These are phyloP conservation scores for Hyla sarda DNA, from an alignment of 2,113 vertebrate genomes.

Conservation along the genomic window DNA sequence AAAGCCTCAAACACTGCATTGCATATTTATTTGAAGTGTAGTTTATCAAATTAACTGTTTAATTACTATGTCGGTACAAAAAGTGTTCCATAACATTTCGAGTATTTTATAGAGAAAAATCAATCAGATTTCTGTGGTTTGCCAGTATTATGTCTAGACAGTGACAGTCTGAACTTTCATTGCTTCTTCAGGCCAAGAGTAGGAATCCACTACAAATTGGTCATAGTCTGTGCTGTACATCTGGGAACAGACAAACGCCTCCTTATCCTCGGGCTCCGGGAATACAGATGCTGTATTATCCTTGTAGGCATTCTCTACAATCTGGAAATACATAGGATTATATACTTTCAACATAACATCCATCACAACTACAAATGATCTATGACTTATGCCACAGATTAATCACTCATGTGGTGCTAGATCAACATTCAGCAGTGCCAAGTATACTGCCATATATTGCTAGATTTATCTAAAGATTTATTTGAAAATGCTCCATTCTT, in stretches of 20 bases:
- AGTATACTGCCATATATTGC: neutral
- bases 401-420: neutral
- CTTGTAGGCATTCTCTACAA: conserved; percentile 86
- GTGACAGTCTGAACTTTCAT: conserved; percentile 85
- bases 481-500: conserved; percentile 12
- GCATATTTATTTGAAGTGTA: conserved; percentile 16
- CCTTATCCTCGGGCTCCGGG: conserved; percentile 89
- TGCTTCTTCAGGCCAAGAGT: conserved; percentile 86
- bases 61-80: neutral
- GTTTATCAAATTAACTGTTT: neutral
- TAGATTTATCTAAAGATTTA: conserved; percentile 1
- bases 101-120: neutral
- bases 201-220: conserved; percentile 83
- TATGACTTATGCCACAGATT: neutral
- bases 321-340: conserved; percentile 71
- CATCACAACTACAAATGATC: conserved; percentile 3
- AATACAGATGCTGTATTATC: conserved; percentile 82
- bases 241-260: conserved; percentile 80
- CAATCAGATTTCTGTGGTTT: neutral
- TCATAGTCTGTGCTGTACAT: conserved; percentile 86
- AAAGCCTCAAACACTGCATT: neutral
- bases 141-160: conserved; percentile 55
- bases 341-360: neutral
- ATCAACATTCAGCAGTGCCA: neutral
- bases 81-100: neutral